A percentile compares a stretch with the other conserved stretches of the same genome.
These are phyloP conservation scores for Drosophila watanabei DNA, from an alignment of 1,140 invertebrate species.

Conservation along the genomic window DNA sequence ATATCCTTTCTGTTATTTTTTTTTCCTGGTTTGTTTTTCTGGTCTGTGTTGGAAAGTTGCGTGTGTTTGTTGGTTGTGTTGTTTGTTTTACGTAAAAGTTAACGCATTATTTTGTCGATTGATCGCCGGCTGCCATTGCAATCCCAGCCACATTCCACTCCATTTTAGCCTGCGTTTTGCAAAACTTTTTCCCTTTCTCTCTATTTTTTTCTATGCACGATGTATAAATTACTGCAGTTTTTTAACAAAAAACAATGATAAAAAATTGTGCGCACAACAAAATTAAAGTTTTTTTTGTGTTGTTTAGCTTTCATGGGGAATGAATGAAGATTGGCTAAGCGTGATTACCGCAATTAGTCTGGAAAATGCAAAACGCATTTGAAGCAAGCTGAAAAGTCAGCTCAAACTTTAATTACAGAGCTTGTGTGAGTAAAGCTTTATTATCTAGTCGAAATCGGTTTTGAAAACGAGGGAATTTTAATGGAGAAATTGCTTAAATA, in stretches of 20 bases:
- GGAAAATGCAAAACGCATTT: constrained; percentile 41
- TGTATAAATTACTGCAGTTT: constrained; percentile 83
- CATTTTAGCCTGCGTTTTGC: constrained; percentile 54
- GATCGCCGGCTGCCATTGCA: constrained; percentile 49
- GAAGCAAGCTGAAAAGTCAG: constrained; percentile 17
- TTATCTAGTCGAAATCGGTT: neutral
- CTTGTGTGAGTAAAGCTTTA: neutral
- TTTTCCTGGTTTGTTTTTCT: constrained; percentile 30
- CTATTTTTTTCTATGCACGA: constrained; percentile 26
- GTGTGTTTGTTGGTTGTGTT: constrained; percentile 64
- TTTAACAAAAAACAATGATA: constrained; percentile 75
- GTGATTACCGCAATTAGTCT: constrained; percentile 75
- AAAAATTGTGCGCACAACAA: constrained; percentile 68
- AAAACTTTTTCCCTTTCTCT: constrained; percentile 50
- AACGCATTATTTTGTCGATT: constrained; percentile 83
- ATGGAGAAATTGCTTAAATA: neutral
- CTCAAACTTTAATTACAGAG: constrained; percentile 21
- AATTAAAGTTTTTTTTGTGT: constrained; percentile 73
- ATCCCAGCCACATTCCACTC: neutral
- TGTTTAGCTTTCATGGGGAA: constrained; percentile 6
- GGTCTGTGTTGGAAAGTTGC: constrained; percentile 61
- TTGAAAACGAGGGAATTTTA: no score
- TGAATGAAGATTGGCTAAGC: constrained; percentile 27
- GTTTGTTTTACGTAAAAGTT: constrained; percentile 75
- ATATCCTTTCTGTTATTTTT: constrained; percentile 21